These are phyloP conservation scores for Nothocercus nigrocapillus DNA, from an alignment of 2,113 vertebrate species.

Conservation along the genomic window DNA sequence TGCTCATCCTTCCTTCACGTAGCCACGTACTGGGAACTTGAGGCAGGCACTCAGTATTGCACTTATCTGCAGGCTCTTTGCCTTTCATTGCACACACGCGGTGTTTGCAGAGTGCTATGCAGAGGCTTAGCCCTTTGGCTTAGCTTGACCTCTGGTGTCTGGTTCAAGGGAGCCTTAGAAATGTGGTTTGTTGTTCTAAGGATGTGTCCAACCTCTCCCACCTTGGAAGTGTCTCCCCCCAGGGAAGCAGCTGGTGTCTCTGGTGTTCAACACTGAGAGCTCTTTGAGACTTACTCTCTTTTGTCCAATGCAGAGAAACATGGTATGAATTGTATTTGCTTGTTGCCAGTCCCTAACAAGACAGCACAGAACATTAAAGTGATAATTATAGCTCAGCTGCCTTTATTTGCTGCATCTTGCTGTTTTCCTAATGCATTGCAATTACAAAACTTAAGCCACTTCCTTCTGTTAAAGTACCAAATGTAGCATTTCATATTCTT, in stretches of 20 bases:
- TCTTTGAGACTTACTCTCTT: neutral
- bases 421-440: neutral
- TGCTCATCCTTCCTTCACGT: neutral
- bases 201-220: neutral
- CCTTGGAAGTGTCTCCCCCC: accelerated
- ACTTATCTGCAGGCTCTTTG: neutral
- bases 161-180: neutral
- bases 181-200: neutral
- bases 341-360: too few species aligned
- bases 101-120: neutral
- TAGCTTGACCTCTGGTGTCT: neutral
- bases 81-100: neutral
- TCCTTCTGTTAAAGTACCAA: neutral
- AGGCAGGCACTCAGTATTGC: neutral
- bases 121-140: neutral
- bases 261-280: neutral
- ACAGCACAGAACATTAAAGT: neutral
- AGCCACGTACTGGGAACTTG: neutral
- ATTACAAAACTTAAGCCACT: neutral
- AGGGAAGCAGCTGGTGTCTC: neutral
- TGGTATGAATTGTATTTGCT: neutral
- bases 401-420: neutral
- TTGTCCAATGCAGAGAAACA: neutral
- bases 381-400: neutral
- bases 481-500: neutral